These are phyloP conservation scores for Glomeris marginata DNA, from an alignment of 2,888 invertebrate genomes.

Conservation along the genomic window DNA sequence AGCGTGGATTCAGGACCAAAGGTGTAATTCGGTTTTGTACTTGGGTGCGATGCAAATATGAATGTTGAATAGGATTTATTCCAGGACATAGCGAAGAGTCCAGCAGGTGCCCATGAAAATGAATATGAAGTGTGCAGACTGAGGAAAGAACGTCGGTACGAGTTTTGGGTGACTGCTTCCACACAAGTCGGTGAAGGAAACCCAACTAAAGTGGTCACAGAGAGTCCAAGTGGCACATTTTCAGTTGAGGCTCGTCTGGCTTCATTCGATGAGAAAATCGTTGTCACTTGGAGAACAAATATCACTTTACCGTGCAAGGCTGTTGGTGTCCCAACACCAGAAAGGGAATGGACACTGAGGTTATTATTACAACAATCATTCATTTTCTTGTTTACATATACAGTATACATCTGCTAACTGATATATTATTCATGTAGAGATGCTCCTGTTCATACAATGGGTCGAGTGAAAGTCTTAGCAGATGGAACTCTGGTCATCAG, in stretches of 20 bases:
- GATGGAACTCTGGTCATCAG: constrained; percentile 14
- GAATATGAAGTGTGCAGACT: constrained; percentile 64
- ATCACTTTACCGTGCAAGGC: constrained; percentile 80
- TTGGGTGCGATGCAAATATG: background rate
- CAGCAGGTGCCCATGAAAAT: constrained; percentile 15
- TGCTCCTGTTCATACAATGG: too few relatives aligned
- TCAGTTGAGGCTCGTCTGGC: constrained; percentile 85
- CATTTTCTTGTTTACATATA: too few relatives aligned
- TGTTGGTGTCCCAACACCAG: constrained; percentile 79
- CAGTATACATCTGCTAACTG: too few relatives aligned
- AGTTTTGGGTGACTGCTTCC: constrained; percentile 89
- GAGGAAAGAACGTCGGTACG: constrained; percentile 64
- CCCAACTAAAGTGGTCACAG: constrained; percentile 68
- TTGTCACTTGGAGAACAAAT: constrained; percentile 48
- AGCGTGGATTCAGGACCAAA: background rate
- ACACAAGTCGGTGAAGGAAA: constrained; percentile 90
- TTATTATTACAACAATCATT: background rate
- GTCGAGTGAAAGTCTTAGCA: constrained; percentile 9
- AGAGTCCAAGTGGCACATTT: constrained; percentile 18
- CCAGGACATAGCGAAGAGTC: constrained; percentile 1
- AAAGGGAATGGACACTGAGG: constrained; percentile 52
- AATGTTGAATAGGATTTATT: background rate
- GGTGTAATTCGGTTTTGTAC: background rate
- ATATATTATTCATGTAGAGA: too few relatives aligned
- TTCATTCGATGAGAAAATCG: constrained; percentile 82